Conservation (phyloP, 2,888 invertebrate genomes). For the Fragum whitleyi region DNA sequence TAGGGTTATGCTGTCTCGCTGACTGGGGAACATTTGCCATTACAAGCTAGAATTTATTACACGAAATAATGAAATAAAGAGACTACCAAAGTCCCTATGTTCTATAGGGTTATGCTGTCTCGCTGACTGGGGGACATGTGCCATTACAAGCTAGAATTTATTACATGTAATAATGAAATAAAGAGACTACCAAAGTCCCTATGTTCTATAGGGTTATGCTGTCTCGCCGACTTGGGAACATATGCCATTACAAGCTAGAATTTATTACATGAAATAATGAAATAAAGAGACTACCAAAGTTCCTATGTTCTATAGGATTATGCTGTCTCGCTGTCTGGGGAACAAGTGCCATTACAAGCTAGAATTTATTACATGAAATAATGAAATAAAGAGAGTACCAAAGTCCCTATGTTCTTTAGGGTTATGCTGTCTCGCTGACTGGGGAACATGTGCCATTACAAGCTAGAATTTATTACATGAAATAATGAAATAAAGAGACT, state of each 20-base stretch:
- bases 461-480: too few relatives aligned
- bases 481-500: not conserved
- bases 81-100: conserved; percentile 35
- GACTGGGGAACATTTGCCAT: conserved; percentile 9
- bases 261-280: too few relatives aligned
- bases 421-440: conserved; percentile 45
- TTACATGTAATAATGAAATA: not conserved
- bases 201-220: conserved; percentile 37
- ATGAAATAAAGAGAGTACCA: too few relatives aligned
- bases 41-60: too few relatives aligned
- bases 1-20: conserved; percentile 42
- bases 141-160: too few relatives aligned
- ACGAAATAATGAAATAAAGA: too few relatives aligned
- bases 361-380: too few relatives aligned
- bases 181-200: too few relatives aligned
- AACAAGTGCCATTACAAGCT: too few relatives aligned
- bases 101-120: conserved; percentile 43
- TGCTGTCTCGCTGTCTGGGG: conserved; percentile 42
- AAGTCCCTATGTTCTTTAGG: conserved; percentile 39
- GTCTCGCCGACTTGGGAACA: conserved; percentile 36
- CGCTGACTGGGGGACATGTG: conserved; percentile 26
- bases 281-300: too few relatives aligned
- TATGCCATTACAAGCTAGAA: too few relatives aligned
- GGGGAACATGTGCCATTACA: not conserved
- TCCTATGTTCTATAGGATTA: conserved; percentile 34